Base-by-base conservation (phyloP, 2,797 vertebrate species). In the Phataginus tricuspis region DNA sequence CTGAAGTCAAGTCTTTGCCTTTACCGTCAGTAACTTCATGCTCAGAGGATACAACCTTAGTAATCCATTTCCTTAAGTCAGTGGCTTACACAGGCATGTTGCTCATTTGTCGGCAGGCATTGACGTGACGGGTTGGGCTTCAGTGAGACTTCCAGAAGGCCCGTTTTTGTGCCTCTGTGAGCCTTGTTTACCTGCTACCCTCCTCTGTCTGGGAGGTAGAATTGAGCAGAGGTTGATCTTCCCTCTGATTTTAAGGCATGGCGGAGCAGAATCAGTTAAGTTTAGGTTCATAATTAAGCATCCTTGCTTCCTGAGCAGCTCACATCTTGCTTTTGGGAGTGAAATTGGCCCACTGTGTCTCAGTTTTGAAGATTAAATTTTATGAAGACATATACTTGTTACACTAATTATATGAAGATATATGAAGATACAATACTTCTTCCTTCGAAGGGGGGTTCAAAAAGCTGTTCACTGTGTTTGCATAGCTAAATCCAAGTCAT, bases 51-150 rank as follows among this genome's bases (percentile, higher is more conserved):
- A 97, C 98, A 93, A 96, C 91, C 92, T 97, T 96, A 96, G 97
- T 98, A 98, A 98, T 98, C 97, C 97, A 97, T 98, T 98, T 98
- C 98, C 98, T 98, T 97, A 92, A 98, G 96, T 95, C 98, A 98
- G 96, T 94, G 90, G 96, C 94, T 89, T n/a, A 51, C 90, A 85
- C 89, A 97, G 91, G 90, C 93, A 94, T 93, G 97, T 95, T 97
- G 93, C 95, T 96, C 93, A 85, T 97, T 96, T 97, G 88, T 95
- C 97, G 95, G 94, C 96, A 97, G 96, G 91, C 97, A 96, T 86
- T 45, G 59, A 66, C 55, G 31, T 1, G 39, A 80, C 4, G n/a
- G 68, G 49, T 15, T 74, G 53, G 84, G 25, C 64, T 85, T 89
- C 11, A 13, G 83, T 19, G 29, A 34, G 34, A 45, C 71, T 84